Evolutionary conservation across 1,140 invertebrate species (phyloP).

Genomic region (Eupeodes corollae): DNA sequence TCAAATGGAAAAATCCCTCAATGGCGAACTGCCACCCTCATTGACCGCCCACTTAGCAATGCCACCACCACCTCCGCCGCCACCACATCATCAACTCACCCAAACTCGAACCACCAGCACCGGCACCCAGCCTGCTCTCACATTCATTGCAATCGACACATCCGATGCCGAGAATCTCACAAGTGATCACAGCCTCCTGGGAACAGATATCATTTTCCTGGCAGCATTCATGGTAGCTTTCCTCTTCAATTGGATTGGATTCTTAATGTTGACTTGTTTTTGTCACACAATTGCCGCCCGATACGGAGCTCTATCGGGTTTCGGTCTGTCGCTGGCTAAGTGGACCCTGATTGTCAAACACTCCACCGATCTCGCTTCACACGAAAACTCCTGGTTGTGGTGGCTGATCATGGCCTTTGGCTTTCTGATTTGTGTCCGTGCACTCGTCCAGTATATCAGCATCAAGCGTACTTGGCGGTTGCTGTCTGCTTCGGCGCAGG

Average conservation of each 20-base stretch:
- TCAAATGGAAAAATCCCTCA: constrained; percentile 68
- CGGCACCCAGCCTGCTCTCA: constrained; percentile 48
- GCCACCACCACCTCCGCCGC: constrained; percentile 13
- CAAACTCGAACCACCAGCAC: constrained; percentile 34
- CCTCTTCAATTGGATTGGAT: constrained; percentile 92
- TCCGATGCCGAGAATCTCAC: constrained; percentile 56
- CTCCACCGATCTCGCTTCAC: constrained; percentile 70
- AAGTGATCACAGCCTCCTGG: constrained; percentile 61
- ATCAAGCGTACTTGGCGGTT: constrained; percentile 82
- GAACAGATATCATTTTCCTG: constrained; percentile 80
- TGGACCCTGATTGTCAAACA: constrained; percentile 91
- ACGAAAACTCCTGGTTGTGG: constrained; percentile 80
- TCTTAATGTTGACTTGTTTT: constrained; percentile 81
- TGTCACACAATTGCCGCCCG: constrained; percentile 87
- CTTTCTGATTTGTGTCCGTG: constrained; percentile 76
- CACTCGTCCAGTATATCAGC: constrained; percentile 78
- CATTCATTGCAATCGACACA: constrained; percentile 58
- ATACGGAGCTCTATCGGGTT: constrained; percentile 83
- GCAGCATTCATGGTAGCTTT: constrained; percentile 79
- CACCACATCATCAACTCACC: constrained; percentile 24
- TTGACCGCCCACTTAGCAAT: constrained; percentile 18
- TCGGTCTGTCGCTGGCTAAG: constrained; percentile 83
- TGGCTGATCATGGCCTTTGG: constrained; percentile 83
- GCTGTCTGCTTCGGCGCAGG: constrained; percentile 71
- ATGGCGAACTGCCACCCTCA: constrained; percentile 47